phyloP scores from a whole-genome alignment of 2,797 vertebrate species.

The Poecilia gillii region DNA sequence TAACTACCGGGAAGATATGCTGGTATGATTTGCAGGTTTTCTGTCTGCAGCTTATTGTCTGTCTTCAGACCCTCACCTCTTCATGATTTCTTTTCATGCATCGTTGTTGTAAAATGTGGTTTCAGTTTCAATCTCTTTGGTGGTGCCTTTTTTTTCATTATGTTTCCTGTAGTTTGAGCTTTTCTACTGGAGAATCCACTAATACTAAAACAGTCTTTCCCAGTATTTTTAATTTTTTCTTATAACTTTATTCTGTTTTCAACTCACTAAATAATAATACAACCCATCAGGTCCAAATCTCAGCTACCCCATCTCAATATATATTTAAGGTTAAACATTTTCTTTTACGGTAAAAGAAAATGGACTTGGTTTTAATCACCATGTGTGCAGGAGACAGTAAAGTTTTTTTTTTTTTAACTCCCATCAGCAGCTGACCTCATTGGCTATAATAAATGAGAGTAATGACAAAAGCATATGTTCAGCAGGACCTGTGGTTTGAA shows the following conservation, averaged over 20 bases:
- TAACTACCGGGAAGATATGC: not conserved
- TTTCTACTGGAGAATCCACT: not conserved
- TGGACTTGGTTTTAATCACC: not conserved
- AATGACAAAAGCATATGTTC: constrained; percentile 80
- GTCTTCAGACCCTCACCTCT: too few relatives aligned
- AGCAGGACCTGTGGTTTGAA: constrained; percentile 66
- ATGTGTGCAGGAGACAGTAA: constrained; percentile 5
- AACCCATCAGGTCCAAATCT: not conserved
- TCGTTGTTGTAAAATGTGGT: not conserved
- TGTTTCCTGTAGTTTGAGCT: not conserved
- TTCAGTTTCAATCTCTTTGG: not conserved
- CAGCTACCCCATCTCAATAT: not conserved
- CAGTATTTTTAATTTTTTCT: not conserved
- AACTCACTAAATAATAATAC: not conserved
- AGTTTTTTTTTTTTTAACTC: constrained; percentile 17
- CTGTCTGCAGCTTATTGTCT: not conserved
- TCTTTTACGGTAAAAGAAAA: not conserved
- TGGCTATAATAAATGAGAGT: constrained; percentile 67
- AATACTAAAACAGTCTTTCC: not conserved
- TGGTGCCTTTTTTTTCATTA: not conserved
- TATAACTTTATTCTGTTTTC: not conserved
- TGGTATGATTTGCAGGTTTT: not conserved
- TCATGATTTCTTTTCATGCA: not conserved
- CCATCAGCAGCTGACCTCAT: constrained; percentile 66
- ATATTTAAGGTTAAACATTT: not conserved